These are phyloP conservation scores for Beroe ovata DNA, from an alignment of 37 sponge, comb jelly and placozoan species.

Conservation along the genomic window DNA sequence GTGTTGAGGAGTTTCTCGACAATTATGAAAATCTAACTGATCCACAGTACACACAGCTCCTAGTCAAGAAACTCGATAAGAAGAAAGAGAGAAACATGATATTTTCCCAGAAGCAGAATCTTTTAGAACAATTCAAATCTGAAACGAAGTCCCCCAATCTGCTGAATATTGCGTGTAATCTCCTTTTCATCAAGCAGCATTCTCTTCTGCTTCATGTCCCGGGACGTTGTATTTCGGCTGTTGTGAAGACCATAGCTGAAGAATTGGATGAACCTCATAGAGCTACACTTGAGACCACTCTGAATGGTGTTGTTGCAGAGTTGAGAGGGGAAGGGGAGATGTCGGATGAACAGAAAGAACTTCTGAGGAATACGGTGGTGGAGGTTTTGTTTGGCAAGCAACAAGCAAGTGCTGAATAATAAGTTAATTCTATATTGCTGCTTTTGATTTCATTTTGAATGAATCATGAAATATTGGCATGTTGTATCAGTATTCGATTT, in stretches of 20 bases:
- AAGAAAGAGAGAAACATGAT: constrained; percentile 86
- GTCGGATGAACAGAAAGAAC: constrained; percentile 1
- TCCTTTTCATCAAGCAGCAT: constrained; percentile 83
- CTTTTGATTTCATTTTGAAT: too few species aligned
- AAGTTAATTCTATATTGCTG: too few species aligned
- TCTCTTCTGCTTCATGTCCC: constrained; percentile 79
- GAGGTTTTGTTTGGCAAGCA: constrained; percentile 37
- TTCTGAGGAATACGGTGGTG: background rate
- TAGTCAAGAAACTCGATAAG: constrained; percentile 85
- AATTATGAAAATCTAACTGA: constrained; percentile 71
- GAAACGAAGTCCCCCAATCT: constrained; percentile 82
- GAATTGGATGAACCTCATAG: background rate
- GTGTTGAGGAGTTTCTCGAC: constrained; percentile 71
- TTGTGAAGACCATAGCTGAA: constrained; percentile 27
- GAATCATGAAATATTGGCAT: too few species aligned
- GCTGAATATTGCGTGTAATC: constrained; percentile 77
- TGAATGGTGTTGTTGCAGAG: constrained; percentile 40
- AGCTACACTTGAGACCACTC: background rate
- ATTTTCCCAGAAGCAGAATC: constrained; percentile 75
- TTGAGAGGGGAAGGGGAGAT: constrained; percentile 27
- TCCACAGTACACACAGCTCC: constrained; percentile 73
- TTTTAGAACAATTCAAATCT: constrained; percentile 73
- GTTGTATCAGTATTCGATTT: too few species aligned
- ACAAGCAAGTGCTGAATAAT: too few species aligned
- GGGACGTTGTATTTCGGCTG: constrained; percentile 82